Conservation (phyloP, 2,797 vertebrate genomes). For the Sebastes wilsoni region DNA sequence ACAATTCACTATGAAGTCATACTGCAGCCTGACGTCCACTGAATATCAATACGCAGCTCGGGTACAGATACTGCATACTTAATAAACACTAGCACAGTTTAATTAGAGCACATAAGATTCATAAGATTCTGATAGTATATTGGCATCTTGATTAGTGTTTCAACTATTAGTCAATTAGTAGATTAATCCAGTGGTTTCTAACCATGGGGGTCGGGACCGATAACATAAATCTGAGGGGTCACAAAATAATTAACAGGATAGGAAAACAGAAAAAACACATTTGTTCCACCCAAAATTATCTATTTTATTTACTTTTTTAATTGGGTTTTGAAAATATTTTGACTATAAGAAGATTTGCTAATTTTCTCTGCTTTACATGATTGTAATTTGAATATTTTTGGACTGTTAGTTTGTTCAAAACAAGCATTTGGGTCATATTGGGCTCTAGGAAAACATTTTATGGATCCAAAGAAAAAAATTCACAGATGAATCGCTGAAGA, state of each 20-base stretch:
- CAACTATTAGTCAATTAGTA: not conserved
- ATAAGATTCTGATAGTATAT: not conserved
- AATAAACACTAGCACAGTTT: not conserved
- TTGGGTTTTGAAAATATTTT: too few species aligned
- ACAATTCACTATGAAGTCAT: not conserved
- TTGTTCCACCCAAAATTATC: not conserved
- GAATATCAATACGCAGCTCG: constrained; percentile 22
- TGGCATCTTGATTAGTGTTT: not conserved
- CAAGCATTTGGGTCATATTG: not conserved
- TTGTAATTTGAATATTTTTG: not conserved
- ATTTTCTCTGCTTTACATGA: too few species aligned
- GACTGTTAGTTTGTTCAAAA: not conserved
- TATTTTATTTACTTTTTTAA: too few species aligned
- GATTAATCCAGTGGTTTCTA: not conserved
- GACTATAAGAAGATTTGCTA: too few species aligned
- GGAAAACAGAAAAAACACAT: not conserved
- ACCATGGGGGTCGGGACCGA: too few species aligned
- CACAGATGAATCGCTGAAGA: not conserved
- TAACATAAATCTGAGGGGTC: not conserved
- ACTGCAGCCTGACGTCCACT: not conserved
- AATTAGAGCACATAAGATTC: not conserved
- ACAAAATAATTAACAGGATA: not conserved
- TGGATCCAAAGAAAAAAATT: not conserved
- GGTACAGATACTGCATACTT: not conserved
- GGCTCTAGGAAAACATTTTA: not conserved